phyloP scores from a whole-genome alignment of 2,888 invertebrate species.

The Amblyjoppa proteus region DNA sequence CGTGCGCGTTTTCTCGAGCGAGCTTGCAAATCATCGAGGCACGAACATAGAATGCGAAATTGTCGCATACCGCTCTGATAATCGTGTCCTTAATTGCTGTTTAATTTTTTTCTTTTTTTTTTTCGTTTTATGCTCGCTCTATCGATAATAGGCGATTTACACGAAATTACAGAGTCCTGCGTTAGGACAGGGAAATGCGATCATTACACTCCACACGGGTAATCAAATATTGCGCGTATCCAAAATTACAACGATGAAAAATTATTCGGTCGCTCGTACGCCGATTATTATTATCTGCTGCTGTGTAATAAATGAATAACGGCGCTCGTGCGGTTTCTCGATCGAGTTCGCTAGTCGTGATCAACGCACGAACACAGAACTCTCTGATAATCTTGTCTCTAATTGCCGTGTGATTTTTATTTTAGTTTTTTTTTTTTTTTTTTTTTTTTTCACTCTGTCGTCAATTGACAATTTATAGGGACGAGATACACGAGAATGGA shows the following conservation, averaged over 20 bases:
- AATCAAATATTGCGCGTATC: too few relatives aligned
- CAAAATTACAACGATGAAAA: too few relatives aligned
- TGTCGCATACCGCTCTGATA: background rate
- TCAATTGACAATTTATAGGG: background rate
- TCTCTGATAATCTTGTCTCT: background rate
- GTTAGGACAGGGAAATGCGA: too few relatives aligned
- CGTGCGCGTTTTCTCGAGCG: background rate
- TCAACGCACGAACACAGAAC: background rate
- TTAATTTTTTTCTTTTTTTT: background rate
- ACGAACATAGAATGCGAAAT: background rate
- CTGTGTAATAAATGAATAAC: too few relatives aligned
- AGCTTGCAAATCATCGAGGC: slow-evolving; percentile 5
- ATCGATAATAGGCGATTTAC: too few relatives aligned
- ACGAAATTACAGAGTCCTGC: too few relatives aligned
- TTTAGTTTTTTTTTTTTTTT: background rate
- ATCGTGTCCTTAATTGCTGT: background rate
- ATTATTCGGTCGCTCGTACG: too few relatives aligned
- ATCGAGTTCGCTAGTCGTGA: background rate
- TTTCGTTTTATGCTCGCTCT: too few relatives aligned
- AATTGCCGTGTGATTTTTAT: background rate
- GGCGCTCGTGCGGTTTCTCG: background rate
- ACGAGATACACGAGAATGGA: background rate
- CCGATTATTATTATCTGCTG: too few relatives aligned
- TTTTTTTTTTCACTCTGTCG: background rate
- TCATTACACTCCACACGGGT: too few relatives aligned